Evolutionary conservation across 2,888 invertebrate genomes (phyloP).

Genomic region (Tipula unca): DNA sequence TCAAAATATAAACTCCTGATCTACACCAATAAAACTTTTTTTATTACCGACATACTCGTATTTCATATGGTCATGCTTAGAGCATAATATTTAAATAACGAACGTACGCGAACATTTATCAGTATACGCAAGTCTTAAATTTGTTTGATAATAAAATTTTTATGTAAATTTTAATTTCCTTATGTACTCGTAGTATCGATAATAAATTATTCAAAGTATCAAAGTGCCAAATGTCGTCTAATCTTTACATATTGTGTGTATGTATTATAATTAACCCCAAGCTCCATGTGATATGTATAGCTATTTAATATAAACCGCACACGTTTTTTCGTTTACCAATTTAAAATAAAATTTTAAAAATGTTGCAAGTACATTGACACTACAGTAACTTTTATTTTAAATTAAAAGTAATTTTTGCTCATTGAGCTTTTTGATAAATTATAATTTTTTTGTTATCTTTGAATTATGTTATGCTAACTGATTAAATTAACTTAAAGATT

Average conservation of each 20-base stretch:
- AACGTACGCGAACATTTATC: not conserved
- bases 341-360: too few species aligned
- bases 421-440: too few species aligned
- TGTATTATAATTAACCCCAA: not conserved
- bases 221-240: not conserved
- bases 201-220: too few species aligned
- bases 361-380: too few species aligned
- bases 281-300: not conserved
- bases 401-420: too few species aligned
- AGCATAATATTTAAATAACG: not conserved
- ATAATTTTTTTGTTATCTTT: too few species aligned
- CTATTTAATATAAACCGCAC: too few species aligned
- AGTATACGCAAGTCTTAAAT: too few species aligned
- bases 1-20: not conserved
- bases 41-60: not conserved
- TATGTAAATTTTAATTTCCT: not conserved
- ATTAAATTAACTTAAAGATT: too few species aligned
- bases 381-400: too few species aligned
- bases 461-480: too few species aligned
- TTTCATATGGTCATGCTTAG: not conserved
- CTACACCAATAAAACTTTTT: not conserved
- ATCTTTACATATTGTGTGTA: not conserved
- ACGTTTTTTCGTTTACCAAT: too few species aligned
- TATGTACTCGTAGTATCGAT: not conserved
- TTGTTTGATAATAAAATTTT: not conserved